Evolutionary conservation across 2,797 vertebrate genomes (phyloP), one percentile per base, ranked within the genome.

Genomic region (Fistularia tabacaria): DNA sequence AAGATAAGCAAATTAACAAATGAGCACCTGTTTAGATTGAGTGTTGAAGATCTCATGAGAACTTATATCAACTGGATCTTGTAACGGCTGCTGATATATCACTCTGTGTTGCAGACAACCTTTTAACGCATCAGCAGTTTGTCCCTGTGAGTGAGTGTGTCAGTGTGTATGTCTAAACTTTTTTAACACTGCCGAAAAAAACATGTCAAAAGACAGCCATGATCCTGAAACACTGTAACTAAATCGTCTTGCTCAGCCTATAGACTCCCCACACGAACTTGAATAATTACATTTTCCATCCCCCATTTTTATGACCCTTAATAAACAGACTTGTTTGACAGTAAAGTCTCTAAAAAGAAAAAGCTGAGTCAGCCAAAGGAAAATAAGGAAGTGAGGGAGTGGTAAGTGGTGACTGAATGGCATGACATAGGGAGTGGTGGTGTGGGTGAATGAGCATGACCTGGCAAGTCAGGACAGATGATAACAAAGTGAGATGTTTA

Each of bases 71-170:
- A 46, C 51, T 58, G 47, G 58, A 49, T 69, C 42, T 45, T 62
- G 52, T 66, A 63, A 80, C 74, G 74, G 71, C 69, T 82, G 76
- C 69, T 56, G 25, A 69, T 50, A 64, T 66, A 57, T 51, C 43
- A 45, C 55, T 69, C 70, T 67, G 40, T 48, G 59, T 49, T 69
- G 54, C 68, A 73, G 68, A 44, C 59, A 46, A 55, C 62, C 65
- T 71, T 80, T 72, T 72, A 62, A 75, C 67, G 53, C 51, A 66
- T 78, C 78, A 75, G 72, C 70, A 69, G 56, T 74, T 60, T 48
- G 36, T 62, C 49, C 51, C 39, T 25, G 43, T 39, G 49, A 38
- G 43, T 39, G 59, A 9, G 10, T 64, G 59, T 46, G 51, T 44
- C 44, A 56, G 36, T 41, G 42, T 63, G 44, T 36, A 44, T 56